A percentile compares a stretch with the other conserved stretches of the same genome.
phyloP scores from a whole-genome alignment of 2,113 vertebrate genomes.

The Mystacornis crossleyi region DNA sequence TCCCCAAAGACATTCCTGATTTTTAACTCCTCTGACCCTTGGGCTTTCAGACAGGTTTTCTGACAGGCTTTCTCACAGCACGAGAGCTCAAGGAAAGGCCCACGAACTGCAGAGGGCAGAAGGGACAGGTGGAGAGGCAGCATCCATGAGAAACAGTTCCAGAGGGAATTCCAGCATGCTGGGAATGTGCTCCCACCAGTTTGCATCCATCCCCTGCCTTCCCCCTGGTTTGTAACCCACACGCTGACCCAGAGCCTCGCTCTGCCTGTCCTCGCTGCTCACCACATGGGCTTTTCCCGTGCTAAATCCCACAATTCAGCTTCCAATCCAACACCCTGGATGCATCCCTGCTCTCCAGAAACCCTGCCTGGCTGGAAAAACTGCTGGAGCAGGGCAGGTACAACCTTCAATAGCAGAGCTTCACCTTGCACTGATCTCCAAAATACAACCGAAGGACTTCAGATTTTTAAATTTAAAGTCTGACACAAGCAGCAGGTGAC shows the following conservation, averaged over 20 bases:
- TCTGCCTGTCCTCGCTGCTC: background rate
- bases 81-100: background rate
- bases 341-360: background rate
- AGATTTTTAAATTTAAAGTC: background rate
- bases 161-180: background rate
- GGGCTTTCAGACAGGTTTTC: background rate
- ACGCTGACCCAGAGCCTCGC: background rate
- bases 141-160: background rate
- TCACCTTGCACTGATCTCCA: background rate
- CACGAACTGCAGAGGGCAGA: background rate
- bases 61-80: background rate
- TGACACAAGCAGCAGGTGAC: background rate
- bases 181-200: background rate
- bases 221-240: background rate
- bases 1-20: background rate
- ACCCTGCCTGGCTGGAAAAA: background rate
- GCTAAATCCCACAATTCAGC: background rate
- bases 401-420: background rate
- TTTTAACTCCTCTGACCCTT: background rate
- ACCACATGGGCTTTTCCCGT: background rate
- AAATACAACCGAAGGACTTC: rapidly evolving
- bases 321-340: background rate
- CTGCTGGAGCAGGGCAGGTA: background rate
- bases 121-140: background rate
- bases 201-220: background rate